Conservation (phyloP, 2,113 vertebrate genomes). For the Mastomys natalensis region DNA sequence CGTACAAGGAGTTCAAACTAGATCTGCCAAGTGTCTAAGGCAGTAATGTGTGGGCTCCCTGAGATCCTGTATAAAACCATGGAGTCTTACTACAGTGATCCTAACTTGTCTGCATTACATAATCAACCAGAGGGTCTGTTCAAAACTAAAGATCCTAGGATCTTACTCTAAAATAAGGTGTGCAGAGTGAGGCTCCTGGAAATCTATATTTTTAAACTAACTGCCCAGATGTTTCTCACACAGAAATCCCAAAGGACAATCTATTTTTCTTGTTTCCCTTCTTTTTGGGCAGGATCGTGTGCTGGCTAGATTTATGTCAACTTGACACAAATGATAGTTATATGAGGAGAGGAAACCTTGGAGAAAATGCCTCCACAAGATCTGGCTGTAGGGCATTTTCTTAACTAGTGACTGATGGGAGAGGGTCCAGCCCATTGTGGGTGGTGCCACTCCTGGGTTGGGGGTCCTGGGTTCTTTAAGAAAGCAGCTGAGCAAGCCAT, state of each 20-base stretch:
- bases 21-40: neutral
- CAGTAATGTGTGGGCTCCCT: neutral
- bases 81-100: neutral
- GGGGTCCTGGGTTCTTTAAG: no score
- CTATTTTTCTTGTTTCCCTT: neutral
- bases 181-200: neutral
- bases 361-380: neutral
- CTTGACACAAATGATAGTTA: neutral
- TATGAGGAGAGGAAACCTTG: neutral
- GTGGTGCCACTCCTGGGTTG: neutral
- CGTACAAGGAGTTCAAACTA: neutral
- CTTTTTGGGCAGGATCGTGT: neutral
- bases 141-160: slow-evolving; percentile 46
- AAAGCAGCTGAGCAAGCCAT: no score
- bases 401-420: neutral
- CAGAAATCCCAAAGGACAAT: neutral
- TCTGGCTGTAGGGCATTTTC: neutral
- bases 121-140: slow-evolving; percentile 6
- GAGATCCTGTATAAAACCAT: neutral
- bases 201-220: slow-evolving; percentile 50
- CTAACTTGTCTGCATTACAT: neutral
- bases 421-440: neutral
- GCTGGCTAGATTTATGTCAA: neutral
- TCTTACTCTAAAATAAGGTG: slow-evolving; percentile 3
- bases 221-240: slow-evolving; percentile 11